These are phyloP conservation scores for Asarcornis scutulata DNA, from an alignment of 2,113 vertebrate genomes.

Conservation along the genomic window DNA sequence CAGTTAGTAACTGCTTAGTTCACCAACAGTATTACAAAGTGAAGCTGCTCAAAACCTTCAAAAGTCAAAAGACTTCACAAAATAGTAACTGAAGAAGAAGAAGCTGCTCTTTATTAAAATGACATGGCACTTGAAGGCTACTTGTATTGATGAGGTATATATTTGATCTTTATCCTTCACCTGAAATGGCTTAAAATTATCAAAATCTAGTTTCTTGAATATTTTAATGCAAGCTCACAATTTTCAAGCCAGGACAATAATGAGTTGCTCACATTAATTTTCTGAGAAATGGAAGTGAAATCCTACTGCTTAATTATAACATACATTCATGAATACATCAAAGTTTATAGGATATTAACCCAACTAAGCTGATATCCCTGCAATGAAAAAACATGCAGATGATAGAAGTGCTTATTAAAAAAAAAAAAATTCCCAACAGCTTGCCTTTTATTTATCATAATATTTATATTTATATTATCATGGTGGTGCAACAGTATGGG, in stretches of 20 bases:
- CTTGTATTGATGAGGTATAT: neutral
- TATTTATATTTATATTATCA: neutral
- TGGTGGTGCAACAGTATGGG: rapidly evolving
- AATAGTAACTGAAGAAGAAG: neutral
- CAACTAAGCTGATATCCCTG: neutral
- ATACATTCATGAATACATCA: neutral
- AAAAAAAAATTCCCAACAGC: too few species aligned
- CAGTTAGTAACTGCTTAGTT: neutral
- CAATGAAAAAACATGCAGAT: neutral
- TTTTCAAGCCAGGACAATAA: neutral
- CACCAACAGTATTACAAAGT: neutral
- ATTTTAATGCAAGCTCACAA: neutral
- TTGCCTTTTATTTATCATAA: neutral
- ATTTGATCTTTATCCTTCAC: neutral
- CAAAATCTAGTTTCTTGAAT: neutral
- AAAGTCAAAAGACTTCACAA: neutral
- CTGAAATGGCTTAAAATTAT: neutral
- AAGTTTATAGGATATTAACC: neutral
- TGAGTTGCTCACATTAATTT: neutral
- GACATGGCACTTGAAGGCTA: neutral
- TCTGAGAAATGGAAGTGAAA: neutral
- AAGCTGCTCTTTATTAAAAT: neutral
- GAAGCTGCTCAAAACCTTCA: neutral
- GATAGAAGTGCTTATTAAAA: neutral
- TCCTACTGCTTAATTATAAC: neutral